Evolutionary conservation across 2,888 invertebrate species (phyloP), one percentile per base, ranked within the genome.

Genomic region (Bedellia somnulentella): DNA sequence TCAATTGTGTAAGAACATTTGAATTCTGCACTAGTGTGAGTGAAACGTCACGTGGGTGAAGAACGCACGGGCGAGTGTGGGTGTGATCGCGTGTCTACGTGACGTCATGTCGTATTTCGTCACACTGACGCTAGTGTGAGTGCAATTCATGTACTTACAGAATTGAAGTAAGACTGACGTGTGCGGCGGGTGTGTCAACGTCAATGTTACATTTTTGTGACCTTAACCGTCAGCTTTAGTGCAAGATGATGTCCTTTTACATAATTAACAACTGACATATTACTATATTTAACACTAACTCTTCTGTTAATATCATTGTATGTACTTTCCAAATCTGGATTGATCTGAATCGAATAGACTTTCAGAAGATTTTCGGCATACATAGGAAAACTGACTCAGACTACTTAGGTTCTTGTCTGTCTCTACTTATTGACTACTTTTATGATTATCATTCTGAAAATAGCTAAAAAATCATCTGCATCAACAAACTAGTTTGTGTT

Each of bases 131-230:
- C 44, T 36, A 25, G 37, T 33, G 37, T 32, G 39, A 36, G 52
- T 50, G 51, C 13, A 22, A 21, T 32, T 27, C 29, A 26, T n/a
- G 25, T 27, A 24, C 24, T 24, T 17, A 24, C 10, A 17, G 16
- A 29, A 21, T 23, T 17, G 22, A 24, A 26, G 18, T 24, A 12
- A 10, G 11, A 24, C 35, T 31, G 35, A 33, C 58, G 58, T 49
- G 52, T 33, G 24, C 6, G 31, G 31, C 34, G 34, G 29, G 34
- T 49, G 51, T 55, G 56, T 58, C 61, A 54, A 53, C n/a, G 54
- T 54, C 68, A 64, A 67, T 64, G 70, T 62, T 70, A 71, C 64
- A 71, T 68, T 73, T 71, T 71, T 68, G 64, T 73, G 73, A 73
- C 73, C 73, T 73, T 73, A 68, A 71, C 73, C 71, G 63, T 54